Percentiles rank a stretch among this genome's conserved stretches.
phyloP scores from a whole-genome alignment of 2,888 invertebrate species.

The Chrysodeixis includens region DNA sequence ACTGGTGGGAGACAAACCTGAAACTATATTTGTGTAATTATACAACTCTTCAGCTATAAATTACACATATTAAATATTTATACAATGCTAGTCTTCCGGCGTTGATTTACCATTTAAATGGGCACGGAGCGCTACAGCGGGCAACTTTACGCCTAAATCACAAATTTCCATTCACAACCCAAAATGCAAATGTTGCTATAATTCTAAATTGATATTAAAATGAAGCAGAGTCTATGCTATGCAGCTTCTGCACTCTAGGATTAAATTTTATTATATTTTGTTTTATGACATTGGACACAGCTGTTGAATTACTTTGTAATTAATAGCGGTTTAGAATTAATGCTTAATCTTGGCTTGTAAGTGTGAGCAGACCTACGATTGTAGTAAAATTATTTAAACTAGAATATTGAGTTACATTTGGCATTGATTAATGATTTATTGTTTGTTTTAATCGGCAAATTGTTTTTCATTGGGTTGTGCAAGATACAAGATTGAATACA shows the following conservation, averaged over 20 bases:
- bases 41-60: neutral
- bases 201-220: slow-evolving; percentile 56
- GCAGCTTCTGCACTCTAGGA: slow-evolving; percentile 31
- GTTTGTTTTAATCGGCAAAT: too few species aligned
- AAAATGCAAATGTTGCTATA: slow-evolving; percentile 48
- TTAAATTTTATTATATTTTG: slow-evolving; percentile 13
- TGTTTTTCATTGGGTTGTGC: too few species aligned
- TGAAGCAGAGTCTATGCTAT: slow-evolving; percentile 43
- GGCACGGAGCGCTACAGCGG: slow-evolving; percentile 15
- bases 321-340: too few species aligned
- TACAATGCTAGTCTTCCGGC: neutral
- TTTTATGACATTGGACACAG: neutral
- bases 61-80: slow-evolving; percentile 2
- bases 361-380: too few species aligned
- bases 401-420: too few species aligned
- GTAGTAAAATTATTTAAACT: too few species aligned
- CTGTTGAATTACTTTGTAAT: neutral
- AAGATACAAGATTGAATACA: too few species aligned
- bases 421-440: too few species aligned
- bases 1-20: too few species aligned
- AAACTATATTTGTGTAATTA: neutral
- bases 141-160: slow-evolving; percentile 24
- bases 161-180: slow-evolving; percentile 42
- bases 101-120: slow-evolving; percentile 30
- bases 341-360: too few species aligned